These are phyloP conservation scores for Enteromius radiatus DNA, from an alignment of 2,797 vertebrate genomes.

Conservation along the genomic window DNA sequence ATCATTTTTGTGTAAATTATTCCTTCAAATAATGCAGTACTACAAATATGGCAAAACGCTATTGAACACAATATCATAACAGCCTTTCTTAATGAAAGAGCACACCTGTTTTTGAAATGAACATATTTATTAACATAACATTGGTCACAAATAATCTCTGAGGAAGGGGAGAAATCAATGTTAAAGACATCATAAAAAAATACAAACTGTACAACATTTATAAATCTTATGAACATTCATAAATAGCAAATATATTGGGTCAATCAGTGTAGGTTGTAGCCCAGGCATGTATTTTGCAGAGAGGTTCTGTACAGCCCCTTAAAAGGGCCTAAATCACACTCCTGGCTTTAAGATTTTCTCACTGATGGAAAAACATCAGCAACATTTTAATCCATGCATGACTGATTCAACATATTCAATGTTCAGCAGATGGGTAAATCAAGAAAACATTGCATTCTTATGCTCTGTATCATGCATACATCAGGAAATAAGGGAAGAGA, in stretches of 20 bases:
- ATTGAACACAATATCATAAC: too few species aligned
- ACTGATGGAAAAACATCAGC: conserved; percentile 47
- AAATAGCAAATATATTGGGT: conserved; percentile 58
- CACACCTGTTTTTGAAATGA: conserved; percentile 63
- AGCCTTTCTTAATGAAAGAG: not conserved
- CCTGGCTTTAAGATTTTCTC: conserved; percentile 46
- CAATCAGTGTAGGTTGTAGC: conserved; percentile 47
- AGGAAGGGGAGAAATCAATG: conserved; percentile 60
- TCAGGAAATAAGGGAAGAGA: conserved; percentile 45
- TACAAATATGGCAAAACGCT: not conserved
- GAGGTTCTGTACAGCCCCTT: not conserved
- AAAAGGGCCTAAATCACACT: not conserved
- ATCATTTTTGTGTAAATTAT: not conserved
- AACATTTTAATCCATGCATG: conserved; percentile 60
- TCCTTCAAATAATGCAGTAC: not conserved
- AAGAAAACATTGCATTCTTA: conserved; percentile 36
- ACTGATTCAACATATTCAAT: conserved; percentile 54
- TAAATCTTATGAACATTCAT: conserved; percentile 69
- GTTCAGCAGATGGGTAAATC: conserved; percentile 34
- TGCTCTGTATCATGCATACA: conserved; percentile 50
- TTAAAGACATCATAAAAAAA: conserved; percentile 73
- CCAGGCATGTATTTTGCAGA: conserved; percentile 44
- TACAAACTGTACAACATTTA: conserved; percentile 81
- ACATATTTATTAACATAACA: conserved; percentile 74
- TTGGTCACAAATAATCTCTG: conserved; percentile 71